A percentile compares a stretch with the other conserved stretches of the same genome.
phyloP scores from a whole-genome alignment of 2,113 vertebrate species.

The Glaucomys volans region DNA sequence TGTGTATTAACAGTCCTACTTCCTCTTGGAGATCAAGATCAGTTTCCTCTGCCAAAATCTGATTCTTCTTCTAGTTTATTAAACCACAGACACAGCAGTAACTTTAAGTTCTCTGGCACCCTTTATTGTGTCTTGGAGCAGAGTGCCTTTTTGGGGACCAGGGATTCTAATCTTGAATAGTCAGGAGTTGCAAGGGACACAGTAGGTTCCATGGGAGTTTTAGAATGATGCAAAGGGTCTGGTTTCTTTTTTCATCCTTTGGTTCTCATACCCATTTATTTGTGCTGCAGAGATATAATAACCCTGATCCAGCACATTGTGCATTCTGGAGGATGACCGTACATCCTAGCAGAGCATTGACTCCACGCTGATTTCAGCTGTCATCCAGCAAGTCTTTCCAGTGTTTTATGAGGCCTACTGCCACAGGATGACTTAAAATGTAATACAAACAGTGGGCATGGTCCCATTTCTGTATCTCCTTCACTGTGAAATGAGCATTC shows the following conservation, averaged over 20 bases:
- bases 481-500: neutral
- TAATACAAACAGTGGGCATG: neutral
- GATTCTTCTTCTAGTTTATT: neutral
- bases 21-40: neutral
- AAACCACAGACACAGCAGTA: neutral
- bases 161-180: neutral
- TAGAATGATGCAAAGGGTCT: neutral
- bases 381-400: neutral
- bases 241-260: neutral
- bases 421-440: neutral
- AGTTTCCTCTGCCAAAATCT: neutral
- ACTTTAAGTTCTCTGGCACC: neutral
- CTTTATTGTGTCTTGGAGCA: neutral
- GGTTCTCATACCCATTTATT: neutral
- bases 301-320: neutral
- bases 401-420: neutral
- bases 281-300: neutral
- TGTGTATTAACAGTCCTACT: too few relatives aligned
- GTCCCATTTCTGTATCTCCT: neutral
- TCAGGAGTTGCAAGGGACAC: neutral
- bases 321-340: neutral
- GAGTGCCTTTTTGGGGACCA: neutral
- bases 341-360: neutral
- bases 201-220: neutral
- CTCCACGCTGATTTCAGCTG: neutral